phyloP scores from a whole-genome alignment of 2,113 vertebrate species.

The Genyomyrus donnyi region DNA sequence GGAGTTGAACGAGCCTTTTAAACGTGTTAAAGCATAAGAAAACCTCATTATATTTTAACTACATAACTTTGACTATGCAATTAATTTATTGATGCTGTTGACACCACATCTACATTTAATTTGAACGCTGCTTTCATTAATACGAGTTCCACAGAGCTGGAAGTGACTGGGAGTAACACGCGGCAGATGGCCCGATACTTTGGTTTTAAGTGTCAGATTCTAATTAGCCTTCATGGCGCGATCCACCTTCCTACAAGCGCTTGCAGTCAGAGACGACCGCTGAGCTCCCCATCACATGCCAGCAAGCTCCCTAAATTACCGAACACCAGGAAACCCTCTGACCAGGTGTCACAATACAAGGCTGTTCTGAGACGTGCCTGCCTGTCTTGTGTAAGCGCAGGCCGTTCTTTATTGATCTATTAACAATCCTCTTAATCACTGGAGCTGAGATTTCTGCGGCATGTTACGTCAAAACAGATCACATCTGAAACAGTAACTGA shows the following conservation, averaged over 20 bases:
- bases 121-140: conserved; percentile 5
- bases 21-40: not conserved
- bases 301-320: conserved; percentile 34
- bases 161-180: conserved; percentile 33
- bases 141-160: not conserved
- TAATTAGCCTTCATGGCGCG: conserved; percentile 55
- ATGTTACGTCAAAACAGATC: not conserved
- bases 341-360: conserved; percentile 13
- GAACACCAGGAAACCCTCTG: conserved; percentile 23
- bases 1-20: not conserved
- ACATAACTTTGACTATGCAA: not conserved
- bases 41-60: not conserved
- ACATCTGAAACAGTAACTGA: not conserved
- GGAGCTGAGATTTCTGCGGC: not conserved
- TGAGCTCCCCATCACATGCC: conserved; percentile 29
- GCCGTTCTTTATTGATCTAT: not conserved
- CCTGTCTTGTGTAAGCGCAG: not conserved
- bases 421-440: not conserved
- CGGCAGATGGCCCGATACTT: conserved; percentile 53
- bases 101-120: not conserved
- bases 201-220: conserved; percentile 50
- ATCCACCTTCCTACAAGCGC: conserved; percentile 49
- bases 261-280: conserved; percentile 25
- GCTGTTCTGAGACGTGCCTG: not conserved
- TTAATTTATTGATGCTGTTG: conserved; percentile 6